phyloP scores from a whole-genome alignment of 2,888 invertebrate species.

The Epirrita christyi region DNA sequence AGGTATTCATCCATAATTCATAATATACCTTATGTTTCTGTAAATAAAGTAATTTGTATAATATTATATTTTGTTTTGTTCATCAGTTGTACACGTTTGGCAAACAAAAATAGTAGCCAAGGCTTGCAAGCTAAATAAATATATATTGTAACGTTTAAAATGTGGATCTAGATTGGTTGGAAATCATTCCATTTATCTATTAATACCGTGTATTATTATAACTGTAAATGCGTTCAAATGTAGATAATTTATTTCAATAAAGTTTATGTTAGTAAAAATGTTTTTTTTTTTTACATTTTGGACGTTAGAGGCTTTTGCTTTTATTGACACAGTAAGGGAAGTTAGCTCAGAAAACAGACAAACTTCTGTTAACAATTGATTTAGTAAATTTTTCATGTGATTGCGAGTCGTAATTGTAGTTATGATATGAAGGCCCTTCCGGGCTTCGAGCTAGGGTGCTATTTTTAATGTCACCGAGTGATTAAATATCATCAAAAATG shows the following conservation, averaged over 20 bases:
- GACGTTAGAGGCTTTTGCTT: too few species aligned
- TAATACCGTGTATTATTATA: slow-evolving; percentile 6
- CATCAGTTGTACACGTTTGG: background rate
- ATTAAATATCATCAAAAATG: too few species aligned
- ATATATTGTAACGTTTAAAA: background rate
- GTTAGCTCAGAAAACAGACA: too few species aligned
- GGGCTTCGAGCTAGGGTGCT: too few species aligned
- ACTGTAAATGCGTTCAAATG: slow-evolving; percentile 16
- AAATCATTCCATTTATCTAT: slow-evolving; percentile 37
- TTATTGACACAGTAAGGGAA: too few species aligned
- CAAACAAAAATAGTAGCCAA: slow-evolving; percentile 6
- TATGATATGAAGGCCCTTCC: too few species aligned
- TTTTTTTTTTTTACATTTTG: slow-evolving; percentile 1
- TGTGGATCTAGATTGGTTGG: slow-evolving; percentile 1
- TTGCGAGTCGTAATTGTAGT: too few species aligned
- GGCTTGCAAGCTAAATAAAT: background rate
- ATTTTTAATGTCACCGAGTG: too few species aligned
- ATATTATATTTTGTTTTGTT: slow-evolving; percentile 3
- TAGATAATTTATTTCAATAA: slow-evolving; percentile 38
- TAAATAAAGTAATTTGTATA: slow-evolving; percentile 17
- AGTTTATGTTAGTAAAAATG: slow-evolving; percentile 23
- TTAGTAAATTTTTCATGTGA: too few species aligned
- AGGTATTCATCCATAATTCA: too few species aligned
- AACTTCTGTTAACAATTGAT: too few species aligned
- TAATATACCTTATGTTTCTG: background rate